phyloP scores from a whole-genome alignment of 2,888 invertebrate genomes.

The Oscheius myriophilus region DNA sequence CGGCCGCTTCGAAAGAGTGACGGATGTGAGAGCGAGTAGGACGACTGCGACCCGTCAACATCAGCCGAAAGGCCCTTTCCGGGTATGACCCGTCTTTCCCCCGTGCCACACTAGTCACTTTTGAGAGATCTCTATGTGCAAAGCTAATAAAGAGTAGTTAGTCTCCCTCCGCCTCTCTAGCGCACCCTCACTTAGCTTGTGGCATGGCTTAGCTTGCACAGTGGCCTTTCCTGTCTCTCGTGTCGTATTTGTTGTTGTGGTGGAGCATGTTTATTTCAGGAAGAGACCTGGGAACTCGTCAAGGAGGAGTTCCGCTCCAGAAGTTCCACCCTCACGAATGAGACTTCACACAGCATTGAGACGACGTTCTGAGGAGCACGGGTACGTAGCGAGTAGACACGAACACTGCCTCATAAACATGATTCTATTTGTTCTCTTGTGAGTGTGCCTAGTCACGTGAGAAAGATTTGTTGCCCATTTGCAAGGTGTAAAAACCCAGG shows the following conservation, averaged over 20 bases:
- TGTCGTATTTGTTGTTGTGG: no score
- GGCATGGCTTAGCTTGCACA: not conserved
- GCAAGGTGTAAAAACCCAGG: no score
- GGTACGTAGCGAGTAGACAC: conserved; percentile 1
- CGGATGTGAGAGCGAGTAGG: conserved; percentile 25
- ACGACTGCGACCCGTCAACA: conserved; percentile 15
- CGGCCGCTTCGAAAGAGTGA: conserved; percentile 26
- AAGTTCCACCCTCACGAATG: conserved; percentile 17
- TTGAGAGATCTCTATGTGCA: not conserved
- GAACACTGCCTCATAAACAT: no score
- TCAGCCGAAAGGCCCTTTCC: conserved; percentile 28
- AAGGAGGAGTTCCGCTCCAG: conserved; percentile 9
- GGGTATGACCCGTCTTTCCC: conserved; percentile 34
- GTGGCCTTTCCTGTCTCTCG: no score
- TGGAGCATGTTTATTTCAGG: conserved; percentile 12
- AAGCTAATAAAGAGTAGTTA: conserved; percentile 17
- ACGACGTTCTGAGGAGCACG: conserved; percentile 6
- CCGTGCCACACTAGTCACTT: conserved; percentile 16
- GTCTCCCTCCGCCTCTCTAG: not conserved
- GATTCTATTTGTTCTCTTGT: no score
- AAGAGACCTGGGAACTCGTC: conserved; percentile 2
- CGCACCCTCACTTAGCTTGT: not conserved
- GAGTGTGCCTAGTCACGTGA: no score
- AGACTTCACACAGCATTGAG: conserved; percentile 17
- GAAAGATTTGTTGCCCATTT: no score